Conservation (phyloP, 2,113 vertebrate genomes). For the Gymnogyps californianus region DNA sequence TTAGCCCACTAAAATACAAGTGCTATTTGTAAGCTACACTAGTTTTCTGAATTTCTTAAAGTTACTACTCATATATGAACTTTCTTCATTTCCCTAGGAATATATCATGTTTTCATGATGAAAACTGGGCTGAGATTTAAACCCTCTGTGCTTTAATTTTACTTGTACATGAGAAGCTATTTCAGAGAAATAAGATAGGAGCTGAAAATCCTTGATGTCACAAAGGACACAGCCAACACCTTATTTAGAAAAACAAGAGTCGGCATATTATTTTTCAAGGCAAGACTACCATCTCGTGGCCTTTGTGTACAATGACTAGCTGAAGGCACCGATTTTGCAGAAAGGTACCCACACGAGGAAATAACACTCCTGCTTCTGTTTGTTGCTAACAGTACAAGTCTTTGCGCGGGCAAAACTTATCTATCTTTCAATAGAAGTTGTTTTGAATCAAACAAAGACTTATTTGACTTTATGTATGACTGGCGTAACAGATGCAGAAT, state of each 20-base stretch:
- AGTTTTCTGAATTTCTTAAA: background rate
- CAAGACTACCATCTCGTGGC: constrained; percentile 40
- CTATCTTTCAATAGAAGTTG: background rate
- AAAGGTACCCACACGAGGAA: background rate
- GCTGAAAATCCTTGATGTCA: background rate
- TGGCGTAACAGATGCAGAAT: background rate
- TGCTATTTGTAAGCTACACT: background rate
- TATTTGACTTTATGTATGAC: background rate
- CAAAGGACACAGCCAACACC: background rate
- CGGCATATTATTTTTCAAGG: background rate
- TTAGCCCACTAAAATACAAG: background rate
- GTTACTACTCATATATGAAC: background rate
- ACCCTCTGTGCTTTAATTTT: background rate
- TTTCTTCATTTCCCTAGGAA: background rate
- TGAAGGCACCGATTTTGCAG: background rate
- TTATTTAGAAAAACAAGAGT: rapidly evolving
- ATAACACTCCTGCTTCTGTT: background rate
- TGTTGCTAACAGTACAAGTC: background rate
- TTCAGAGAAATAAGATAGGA: background rate
- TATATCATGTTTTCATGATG: background rate
- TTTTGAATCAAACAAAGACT: background rate
- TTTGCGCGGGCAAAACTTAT: background rate
- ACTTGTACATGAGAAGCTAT: background rate
- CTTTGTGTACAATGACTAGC: background rate
- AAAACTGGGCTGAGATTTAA: background rate